Evolutionary conservation across 1,140 invertebrate species (phyloP).

Genomic region (Grapholita molesta): DNA sequence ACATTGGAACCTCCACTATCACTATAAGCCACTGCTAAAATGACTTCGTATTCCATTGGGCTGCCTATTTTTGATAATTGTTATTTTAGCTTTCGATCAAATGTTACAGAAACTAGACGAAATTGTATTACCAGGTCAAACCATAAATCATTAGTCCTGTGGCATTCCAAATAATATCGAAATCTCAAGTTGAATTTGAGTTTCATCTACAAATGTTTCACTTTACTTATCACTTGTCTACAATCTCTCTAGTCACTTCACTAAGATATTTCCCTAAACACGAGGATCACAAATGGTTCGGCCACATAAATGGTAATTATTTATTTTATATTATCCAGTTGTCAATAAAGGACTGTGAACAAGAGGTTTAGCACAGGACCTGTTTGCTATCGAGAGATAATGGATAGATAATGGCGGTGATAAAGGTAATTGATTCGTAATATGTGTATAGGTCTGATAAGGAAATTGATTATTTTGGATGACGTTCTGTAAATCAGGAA

Average conservation of each 20-base stretch:
- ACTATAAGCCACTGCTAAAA: constrained; percentile 29
- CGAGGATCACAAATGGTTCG: not conserved
- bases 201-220: not conserved
- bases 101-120: not conserved
- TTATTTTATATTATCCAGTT: not conserved
- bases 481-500: not conserved
- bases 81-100: not conserved
- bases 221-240: too few relatives aligned
- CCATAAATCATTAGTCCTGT: not conserved
- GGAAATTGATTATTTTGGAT: not conserved
- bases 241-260: not conserved
- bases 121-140: not conserved
- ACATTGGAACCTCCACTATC: constrained; percentile 24
- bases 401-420: not conserved
- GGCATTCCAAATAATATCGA: not conserved
- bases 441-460: constrained; percentile 8
- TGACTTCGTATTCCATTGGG: constrained; percentile 39
- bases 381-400: not conserved
- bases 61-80: too few relatives aligned
- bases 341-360: not conserved
- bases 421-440: constrained; percentile 12
- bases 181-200: not conserved
- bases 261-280: too few relatives aligned
- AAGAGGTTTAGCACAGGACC: not conserved
- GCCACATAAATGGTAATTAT: not conserved